A percentile compares a stretch with the other conserved stretches of the same genome.
These are phyloP conservation scores for Heliconius erato DNA, from an alignment of 2,888 invertebrate genomes.

Conservation along the genomic window DNA sequence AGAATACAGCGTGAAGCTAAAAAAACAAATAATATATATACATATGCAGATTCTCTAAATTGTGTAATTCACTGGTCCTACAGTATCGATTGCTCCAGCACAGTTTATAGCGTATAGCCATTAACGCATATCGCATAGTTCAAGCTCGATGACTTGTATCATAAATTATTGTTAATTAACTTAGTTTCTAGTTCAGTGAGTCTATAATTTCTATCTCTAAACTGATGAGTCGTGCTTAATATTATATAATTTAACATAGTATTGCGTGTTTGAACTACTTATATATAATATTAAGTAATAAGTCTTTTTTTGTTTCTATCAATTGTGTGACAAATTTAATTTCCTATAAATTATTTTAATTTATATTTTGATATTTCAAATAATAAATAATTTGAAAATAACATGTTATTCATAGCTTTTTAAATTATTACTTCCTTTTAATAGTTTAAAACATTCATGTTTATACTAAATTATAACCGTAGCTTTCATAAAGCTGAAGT, in stretches of 20 bases:
- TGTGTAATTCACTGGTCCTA: slow-evolving; percentile 2
- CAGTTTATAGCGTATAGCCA: slow-evolving; percentile 1
- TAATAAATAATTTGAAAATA: too few relatives aligned
- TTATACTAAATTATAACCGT: neutral
- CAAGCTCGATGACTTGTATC: slow-evolving; percentile 23
- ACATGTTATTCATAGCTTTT: neutral
- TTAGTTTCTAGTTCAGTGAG: slow-evolving; percentile 32
- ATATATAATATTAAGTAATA: neutral
- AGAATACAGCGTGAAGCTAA: too few relatives aligned
- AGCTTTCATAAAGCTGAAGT: slow-evolving; percentile 29
- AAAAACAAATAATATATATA: too few relatives aligned
- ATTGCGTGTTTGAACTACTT: neutral
- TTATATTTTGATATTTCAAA: too few relatives aligned
- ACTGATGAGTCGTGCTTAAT: neutral
- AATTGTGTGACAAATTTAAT: too few relatives aligned
- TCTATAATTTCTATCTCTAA: slow-evolving; percentile 10
- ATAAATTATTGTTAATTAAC: slow-evolving; percentile 33
- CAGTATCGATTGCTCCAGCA: neutral
- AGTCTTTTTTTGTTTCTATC: too few relatives aligned
- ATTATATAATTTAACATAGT: neutral
- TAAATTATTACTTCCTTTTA: neutral
- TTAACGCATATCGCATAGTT: slow-evolving; percentile 29
- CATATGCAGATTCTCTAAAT: neutral
- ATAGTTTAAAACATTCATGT: neutral
- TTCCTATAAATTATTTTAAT: too few relatives aligned